phyloP scores from a whole-genome alignment of 2,113 vertebrate species.

The Nyctibius bracteatus region DNA sequence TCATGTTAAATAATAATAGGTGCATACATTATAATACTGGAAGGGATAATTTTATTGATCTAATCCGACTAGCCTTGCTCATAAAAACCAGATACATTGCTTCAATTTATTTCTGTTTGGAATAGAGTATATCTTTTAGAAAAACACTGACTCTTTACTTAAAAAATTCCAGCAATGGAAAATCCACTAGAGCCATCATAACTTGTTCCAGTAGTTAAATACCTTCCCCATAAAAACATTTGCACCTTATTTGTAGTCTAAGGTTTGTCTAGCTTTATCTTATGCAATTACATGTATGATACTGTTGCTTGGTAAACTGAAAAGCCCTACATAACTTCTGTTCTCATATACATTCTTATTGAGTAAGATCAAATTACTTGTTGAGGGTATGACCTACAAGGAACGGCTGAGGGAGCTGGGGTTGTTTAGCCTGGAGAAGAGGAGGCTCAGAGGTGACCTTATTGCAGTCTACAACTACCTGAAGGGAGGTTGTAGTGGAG shows the following conservation, averaged over 20 bases:
- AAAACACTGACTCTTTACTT: slow-evolving; percentile 62
- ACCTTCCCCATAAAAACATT: slow-evolving; percentile 55
- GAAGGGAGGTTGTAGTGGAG: too few relatives aligned
- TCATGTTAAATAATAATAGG: neutral
- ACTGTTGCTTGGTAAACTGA: neutral
- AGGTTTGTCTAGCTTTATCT: slow-evolving; percentile 24
- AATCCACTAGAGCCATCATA: slow-evolving; percentile 38
- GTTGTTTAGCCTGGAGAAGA: too few relatives aligned
- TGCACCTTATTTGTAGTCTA: slow-evolving; percentile 34
- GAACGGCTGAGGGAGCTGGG: too few relatives aligned
- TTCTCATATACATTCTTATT: neutral
- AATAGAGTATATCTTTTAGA: slow-evolving; percentile 52
- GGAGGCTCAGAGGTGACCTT: too few relatives aligned
- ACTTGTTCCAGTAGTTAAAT: slow-evolving; percentile 56
- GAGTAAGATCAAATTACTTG: neutral
- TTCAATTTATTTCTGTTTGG: slow-evolving; percentile 53
- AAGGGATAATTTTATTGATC: neutral
- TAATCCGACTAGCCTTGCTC: neutral
- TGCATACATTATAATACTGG: neutral
- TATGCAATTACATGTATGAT: neutral
- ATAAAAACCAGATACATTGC: slow-evolving; percentile 15
- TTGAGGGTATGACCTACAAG: too few relatives aligned
- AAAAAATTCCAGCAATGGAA: slow-evolving; percentile 44
- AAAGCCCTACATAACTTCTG: neutral
- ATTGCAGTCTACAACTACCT: too few relatives aligned